Base-by-base conservation (phyloP, 2,888 invertebrate genomes). In the Andrena bucephala region DNA sequence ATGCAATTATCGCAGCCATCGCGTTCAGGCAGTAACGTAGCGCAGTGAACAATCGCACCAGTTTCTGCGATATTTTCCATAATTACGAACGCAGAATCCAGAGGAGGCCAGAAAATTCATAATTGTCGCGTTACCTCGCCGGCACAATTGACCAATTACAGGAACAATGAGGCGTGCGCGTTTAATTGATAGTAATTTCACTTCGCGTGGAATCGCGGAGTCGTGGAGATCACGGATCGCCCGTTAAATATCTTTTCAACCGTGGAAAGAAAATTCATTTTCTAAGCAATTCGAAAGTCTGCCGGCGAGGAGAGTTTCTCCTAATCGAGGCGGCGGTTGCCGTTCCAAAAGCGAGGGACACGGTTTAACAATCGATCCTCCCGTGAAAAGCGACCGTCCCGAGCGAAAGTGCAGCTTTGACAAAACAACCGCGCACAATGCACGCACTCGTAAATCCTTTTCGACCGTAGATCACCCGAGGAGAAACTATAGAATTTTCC, bases 131-230 rank as follows among this genome's bases (percentile, higher is more conserved):
- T 68, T 65, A 63, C 16, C 31, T 13, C 8, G 42, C 10, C 31
- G 29, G 6, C 20, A 74, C 71, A 76, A 83, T 82, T 52, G 48
- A 29, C 52, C 67, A 72, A 83, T 82, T 74, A 71, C 33, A 16
- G 6, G 24, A 67, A 83, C 76, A 76, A 83, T 71, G 62, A 10
- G n/a, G 6, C 52, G 63, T 1, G 69, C 62, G 69, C 57, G 60
- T 77, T 83, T 78, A 83, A 83, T 83, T 83, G 66, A 83, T 62
- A 60, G 69, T 54, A 82, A 83, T 83, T 83, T 77, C 72, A 68
- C 70, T 62, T 29, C 20, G 31, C 36, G 27, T 27, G 33, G 20
- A 31, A 24, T 20, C 59, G 59, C 52, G 57, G 4, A 57, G 65
- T 36, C 10, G 69, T 8, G 13, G 52, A n/a, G 57, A 33, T 33